These are phyloP conservation scores for Pentalonia nigronervosa DNA, from an alignment of 1,140 invertebrate genomes.

Conservation along the genomic window DNA sequence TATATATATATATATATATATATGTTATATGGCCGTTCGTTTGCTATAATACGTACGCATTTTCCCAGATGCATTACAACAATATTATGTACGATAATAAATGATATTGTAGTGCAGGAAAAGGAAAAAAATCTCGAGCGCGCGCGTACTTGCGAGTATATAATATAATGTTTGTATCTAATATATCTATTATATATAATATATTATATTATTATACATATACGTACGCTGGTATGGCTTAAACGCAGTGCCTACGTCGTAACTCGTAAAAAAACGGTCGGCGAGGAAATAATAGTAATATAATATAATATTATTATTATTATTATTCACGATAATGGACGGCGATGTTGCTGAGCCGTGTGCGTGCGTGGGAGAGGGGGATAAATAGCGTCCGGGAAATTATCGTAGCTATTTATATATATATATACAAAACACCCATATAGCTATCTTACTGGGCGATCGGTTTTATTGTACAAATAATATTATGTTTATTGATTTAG, in stretches of 20 bases:
- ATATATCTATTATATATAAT: no score
- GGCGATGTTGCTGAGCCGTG: no score
- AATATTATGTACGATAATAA: background rate
- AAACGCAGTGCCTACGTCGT: background rate
- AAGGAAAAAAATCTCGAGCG: background rate
- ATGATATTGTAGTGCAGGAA: background rate
- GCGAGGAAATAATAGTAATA: conserved; percentile 17
- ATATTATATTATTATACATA: no score
- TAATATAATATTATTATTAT: background rate
- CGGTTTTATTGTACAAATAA: conserved; percentile 22
- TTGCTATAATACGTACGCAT: background rate
- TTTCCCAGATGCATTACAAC: background rate
- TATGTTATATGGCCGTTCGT: background rate
- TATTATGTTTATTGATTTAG: conserved; percentile 10
- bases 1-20: background rate
- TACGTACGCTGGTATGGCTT: background rate
- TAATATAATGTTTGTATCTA: background rate
- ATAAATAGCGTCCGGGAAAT: background rate
- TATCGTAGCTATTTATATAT: conserved; percentile 14
- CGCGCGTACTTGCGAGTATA: background rate
- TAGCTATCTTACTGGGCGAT: background rate
- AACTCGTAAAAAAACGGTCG: background rate
- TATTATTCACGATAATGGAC: background rate
- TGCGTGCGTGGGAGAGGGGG: background rate
- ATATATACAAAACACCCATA: background rate